Evolutionary conservation across 2,113 vertebrate species (phyloP).

Genomic region (Mesocricetus auratus): DNA sequence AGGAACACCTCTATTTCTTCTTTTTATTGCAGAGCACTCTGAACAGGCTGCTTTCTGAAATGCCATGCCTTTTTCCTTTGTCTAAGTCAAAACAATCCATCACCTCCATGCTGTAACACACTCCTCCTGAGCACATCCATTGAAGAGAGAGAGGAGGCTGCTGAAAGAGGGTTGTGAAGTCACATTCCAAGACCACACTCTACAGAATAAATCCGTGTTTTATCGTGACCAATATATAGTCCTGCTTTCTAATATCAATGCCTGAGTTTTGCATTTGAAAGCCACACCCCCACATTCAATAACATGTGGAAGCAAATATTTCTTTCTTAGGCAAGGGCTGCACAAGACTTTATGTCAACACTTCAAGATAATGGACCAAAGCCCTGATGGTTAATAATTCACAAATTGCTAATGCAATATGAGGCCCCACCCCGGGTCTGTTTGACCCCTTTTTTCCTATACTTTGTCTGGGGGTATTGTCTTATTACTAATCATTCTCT

Average conservation of each 20-base stretch:
- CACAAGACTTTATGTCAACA: not conserved
- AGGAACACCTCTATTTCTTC: not conserved
- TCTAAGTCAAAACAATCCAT: not conserved
- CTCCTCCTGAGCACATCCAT: not conserved
- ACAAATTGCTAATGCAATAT: too few species aligned
- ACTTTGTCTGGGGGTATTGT: too few species aligned
- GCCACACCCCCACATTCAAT: fast-evolving
- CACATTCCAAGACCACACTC: not conserved
- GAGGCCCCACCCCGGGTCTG: too few species aligned
- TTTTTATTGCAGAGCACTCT: not conserved
- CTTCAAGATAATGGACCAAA: too few species aligned
- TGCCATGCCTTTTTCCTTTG: not conserved
- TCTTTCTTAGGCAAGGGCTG: not conserved
- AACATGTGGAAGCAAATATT: not conserved
- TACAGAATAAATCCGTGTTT: not conserved
- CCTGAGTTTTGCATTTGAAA: not conserved
- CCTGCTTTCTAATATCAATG: not conserved
- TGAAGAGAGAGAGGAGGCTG: not conserved
- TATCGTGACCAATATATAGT: not conserved
- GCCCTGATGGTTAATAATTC: too few species aligned
- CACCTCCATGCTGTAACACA: not conserved
- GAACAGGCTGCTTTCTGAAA: not conserved
- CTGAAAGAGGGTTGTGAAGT: not conserved
- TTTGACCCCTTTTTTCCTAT: too few species aligned
- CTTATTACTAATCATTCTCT: too few species aligned